Evolutionary conservation across 2,113 vertebrate genomes (phyloP), one percentile per base, ranked within the genome.

Genomic region (Semnornis frantzii): DNA sequence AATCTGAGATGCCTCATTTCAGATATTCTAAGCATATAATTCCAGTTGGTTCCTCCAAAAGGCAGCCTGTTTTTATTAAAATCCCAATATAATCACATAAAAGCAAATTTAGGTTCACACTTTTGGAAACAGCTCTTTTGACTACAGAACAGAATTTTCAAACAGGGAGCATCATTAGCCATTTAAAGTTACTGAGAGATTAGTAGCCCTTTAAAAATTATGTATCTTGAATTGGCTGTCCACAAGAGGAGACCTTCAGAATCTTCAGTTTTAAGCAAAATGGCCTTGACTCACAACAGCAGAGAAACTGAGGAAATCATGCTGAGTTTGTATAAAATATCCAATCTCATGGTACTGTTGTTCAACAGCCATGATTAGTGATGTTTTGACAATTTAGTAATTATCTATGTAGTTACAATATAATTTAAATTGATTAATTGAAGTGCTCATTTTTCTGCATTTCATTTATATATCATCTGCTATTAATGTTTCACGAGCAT

Each of bases 311-410:
- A 23, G 10, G 18, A 91, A 85, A 88, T 46, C 8, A 34, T 42
- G 59, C 13, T 42, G 46, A 31, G 33, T 57, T 6, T 46, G 39
- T 12, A 52, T 28, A 60, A 91, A 90, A 86, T 42, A 92, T 60
- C 57, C 52, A 69, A 71, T 20, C 24, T 52, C 65, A 59, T 23
- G 79, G 5, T 74, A 42, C 55, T 20, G 13, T 42, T 83, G 10
- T 73, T 75, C 64, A 82, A 66, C 2, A 13, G 12, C 65, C 78
- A 92, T 20, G 21, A 76, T 76, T 75, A 93, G 3, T 92, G n/a
- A 80, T 95, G 69, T 86, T 96, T 94, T 95, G 27, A 93, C 85
- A 95, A 85, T 81, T 93, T 75, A 82, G 33, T 34, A 83, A 95
- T 90, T 81, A 70, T 74, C 79, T 65, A 70, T 70, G 44, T 63